These are phyloP conservation scores for Loriculus beryllinus DNA, from an alignment of 2,797 vertebrate genomes.

Conservation along the genomic window DNA sequence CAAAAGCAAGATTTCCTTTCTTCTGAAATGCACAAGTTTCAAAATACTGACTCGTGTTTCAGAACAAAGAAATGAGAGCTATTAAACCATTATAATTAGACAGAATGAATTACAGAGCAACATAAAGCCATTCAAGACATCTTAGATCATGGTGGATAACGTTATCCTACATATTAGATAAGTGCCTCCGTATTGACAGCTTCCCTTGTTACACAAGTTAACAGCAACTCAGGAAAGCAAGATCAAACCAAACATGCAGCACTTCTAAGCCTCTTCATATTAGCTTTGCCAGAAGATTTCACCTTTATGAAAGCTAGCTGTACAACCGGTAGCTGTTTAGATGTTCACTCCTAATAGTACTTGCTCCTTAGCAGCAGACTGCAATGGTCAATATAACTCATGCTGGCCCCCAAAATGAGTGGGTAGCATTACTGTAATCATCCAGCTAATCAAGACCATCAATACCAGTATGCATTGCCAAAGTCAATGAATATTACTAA, in stretches of 20 bases:
- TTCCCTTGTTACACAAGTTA: slow-evolving; percentile 8
- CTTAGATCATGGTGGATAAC: slow-evolving; percentile 9
- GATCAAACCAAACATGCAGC: slow-evolving; percentile 8
- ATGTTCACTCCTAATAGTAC: not conserved
- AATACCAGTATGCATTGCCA: not conserved
- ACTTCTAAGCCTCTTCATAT: not conserved
- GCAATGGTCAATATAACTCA: not conserved
- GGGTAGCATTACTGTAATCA: slow-evolving; percentile 29
- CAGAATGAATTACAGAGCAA: slow-evolving; percentile 37
- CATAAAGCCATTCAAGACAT: slow-evolving; percentile 52
- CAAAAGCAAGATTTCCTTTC: not conserved
- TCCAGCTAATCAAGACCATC: slow-evolving; percentile 53
- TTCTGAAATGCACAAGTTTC: not conserved
- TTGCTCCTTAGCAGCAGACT: not conserved
- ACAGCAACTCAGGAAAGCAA: slow-evolving; percentile 45
- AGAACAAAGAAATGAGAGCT: slow-evolving; percentile 43
- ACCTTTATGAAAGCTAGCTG: not conserved
- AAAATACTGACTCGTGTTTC: not conserved
- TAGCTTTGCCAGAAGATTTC: not conserved
- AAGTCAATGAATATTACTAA: slow-evolving; percentile 43
- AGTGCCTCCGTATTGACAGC: slow-evolving; percentile 15
- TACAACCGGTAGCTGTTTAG: not conserved
- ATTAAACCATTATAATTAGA: slow-evolving; percentile 45
- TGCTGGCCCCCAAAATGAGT: not conserved
- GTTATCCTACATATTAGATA: slow-evolving; percentile 26